Percentiles rank a stretch among this genome's conserved stretches.
phyloP scores from a whole-genome alignment of 2,888 invertebrate genomes.

The Anticlea derivata region DNA sequence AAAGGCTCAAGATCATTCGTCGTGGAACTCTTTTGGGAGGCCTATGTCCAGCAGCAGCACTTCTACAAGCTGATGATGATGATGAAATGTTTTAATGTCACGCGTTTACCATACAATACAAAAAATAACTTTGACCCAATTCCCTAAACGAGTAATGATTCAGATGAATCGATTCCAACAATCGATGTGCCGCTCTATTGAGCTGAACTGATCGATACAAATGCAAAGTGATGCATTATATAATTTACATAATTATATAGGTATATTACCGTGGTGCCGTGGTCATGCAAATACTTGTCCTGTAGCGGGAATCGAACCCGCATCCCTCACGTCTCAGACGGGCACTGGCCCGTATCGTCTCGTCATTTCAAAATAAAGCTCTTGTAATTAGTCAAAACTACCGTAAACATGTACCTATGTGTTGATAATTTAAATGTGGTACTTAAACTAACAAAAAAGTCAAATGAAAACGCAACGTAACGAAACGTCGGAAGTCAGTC shows the following conservation, averaged over 20 bases:
- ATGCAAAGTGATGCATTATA: constrained; percentile 45
- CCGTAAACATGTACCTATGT: constrained; percentile 34
- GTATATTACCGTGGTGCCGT: neutral
- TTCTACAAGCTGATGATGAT: no score
- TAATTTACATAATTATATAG: constrained; percentile 41
- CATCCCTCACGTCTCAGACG: no score
- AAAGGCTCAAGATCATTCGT: no score
- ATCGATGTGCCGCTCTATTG: constrained; percentile 49
- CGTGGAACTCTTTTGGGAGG: no score
- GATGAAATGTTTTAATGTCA: neutral
- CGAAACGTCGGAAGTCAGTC: constrained; percentile 57
- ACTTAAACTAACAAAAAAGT: constrained; percentile 36
- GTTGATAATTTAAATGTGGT: constrained; percentile 42
- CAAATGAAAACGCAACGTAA: constrained; percentile 37
- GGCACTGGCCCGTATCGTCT: no score
- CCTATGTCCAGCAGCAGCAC: no score
- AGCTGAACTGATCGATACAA: constrained; percentile 48
- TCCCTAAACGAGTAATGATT: constrained; percentile 41
- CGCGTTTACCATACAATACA: constrained; percentile 13
- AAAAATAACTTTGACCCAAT: constrained; percentile 33
- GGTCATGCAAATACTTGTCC: no score
- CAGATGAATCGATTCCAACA: constrained; percentile 45
- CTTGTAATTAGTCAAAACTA: constrained; percentile 31
- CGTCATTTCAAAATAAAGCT: no score
- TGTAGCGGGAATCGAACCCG: no score